Conservation (phyloP, 1,140 invertebrate species). For the Triops cancriformis region DNA sequence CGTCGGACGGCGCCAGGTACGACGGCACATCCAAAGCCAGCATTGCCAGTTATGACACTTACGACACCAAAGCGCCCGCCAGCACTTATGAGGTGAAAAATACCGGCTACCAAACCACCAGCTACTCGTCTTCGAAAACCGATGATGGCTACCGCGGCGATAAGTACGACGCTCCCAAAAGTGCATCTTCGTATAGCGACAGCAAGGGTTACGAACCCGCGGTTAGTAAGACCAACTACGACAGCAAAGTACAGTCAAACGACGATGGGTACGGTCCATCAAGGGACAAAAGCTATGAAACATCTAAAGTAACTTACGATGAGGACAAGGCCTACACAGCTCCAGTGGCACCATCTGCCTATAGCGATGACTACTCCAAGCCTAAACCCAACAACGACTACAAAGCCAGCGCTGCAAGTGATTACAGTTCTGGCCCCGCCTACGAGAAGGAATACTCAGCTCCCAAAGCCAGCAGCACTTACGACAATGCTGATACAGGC, state of each 20-base stretch:
- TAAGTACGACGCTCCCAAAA: not conserved
- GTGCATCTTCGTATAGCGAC: not conserved
- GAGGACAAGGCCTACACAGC: not conserved
- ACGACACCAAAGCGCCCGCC: not conserved
- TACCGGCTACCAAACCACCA: slow-evolving; percentile 15
- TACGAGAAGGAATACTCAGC: not conserved
- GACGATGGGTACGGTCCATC: not conserved
- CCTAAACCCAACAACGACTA: not conserved
- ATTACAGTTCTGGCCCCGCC: too few species aligned
- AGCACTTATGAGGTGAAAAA: not conserved
- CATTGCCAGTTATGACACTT: not conserved
- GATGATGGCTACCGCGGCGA: not conserved
- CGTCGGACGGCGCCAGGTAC: slow-evolving; percentile 6
- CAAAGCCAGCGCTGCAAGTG: not conserved
- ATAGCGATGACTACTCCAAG: not conserved
- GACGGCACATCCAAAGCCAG: not conserved
- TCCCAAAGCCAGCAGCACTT: not conserved
- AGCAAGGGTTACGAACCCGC: not conserved
- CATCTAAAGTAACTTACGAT: not conserved
- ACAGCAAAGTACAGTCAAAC: not conserved
- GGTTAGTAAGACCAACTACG: not conserved
- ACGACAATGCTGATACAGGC: not conserved
- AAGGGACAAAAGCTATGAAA: not conserved
- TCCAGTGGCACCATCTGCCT: not conserved
- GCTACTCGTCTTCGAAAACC: not conserved